Percentiles rank a stretch among this genome's conserved stretches.
Evolutionary conservation across 2,797 vertebrate species (phyloP).

Genomic region (Pempheris klunzingeri): DNA sequence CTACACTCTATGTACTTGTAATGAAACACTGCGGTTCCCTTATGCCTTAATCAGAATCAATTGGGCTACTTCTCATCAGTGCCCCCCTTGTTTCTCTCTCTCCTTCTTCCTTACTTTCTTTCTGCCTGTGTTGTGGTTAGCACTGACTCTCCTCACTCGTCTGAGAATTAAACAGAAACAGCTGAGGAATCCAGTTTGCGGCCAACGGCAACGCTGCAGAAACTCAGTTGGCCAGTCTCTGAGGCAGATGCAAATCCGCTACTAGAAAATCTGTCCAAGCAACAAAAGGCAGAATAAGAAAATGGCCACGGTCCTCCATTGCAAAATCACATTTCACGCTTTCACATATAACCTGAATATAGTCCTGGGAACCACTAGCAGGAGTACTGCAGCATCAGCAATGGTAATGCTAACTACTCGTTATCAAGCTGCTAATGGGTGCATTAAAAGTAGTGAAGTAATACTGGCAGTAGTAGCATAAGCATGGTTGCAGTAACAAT

Average conservation of each 20-base stretch:
- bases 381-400: not conserved
- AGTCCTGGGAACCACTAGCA: not conserved
- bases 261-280: constrained; percentile 32
- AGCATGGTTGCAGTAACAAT: not conserved
- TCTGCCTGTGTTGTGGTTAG: constrained; percentile 70
- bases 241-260: constrained; percentile 55
- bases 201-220: constrained; percentile 74
- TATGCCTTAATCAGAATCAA: constrained; percentile 32
- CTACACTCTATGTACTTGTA: constrained; percentile 10
- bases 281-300: constrained; percentile 44
- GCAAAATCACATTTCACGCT: constrained; percentile 38
- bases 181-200: constrained; percentile 82
- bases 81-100: not conserved
- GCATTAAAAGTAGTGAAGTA: not conserved
- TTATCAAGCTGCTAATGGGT: not conserved
- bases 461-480: not conserved
- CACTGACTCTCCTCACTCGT: constrained; percentile 66
- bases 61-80: constrained; percentile 26
- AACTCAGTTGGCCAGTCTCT: constrained; percentile 57
- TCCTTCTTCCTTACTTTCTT: constrained; percentile 25
- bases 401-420: not conserved
- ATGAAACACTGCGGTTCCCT: constrained; percentile 33
- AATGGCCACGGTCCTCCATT: constrained; percentile 23
- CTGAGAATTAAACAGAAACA: constrained; percentile 84
- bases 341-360: too few relatives aligned